These are phyloP conservation scores for Cryptus viduatorius DNA, from an alignment of 2,888 invertebrate species.

Conservation along the genomic window DNA sequence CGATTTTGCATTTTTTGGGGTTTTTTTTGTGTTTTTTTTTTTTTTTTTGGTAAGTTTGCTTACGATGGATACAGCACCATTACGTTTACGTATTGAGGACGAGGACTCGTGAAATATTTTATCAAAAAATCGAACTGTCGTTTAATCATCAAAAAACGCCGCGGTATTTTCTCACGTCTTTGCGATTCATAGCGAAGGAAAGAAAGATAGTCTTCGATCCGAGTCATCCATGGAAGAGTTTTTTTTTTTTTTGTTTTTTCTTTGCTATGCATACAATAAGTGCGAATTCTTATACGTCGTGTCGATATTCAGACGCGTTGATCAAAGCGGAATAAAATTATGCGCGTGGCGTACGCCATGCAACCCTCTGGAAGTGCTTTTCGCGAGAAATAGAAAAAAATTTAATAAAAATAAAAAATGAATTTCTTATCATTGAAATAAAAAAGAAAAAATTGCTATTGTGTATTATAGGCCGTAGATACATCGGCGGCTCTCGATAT, in stretches of 20 bases:
- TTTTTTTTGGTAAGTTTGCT: slow-evolving; percentile 5
- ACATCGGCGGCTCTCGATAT: not conserved
- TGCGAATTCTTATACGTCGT: not conserved
- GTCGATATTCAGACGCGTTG: not conserved
- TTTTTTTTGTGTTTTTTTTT: slow-evolving; percentile 33
- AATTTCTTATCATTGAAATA: not conserved
- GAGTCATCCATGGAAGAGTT: slow-evolving; percentile 49
- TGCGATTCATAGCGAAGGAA: slow-evolving; percentile 10
- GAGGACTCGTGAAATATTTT: slow-evolving; percentile 42
- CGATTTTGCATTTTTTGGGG: slow-evolving; percentile 32
- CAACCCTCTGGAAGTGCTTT: not conserved
- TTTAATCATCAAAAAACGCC: slow-evolving; percentile 12
- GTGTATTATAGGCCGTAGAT: slow-evolving; percentile 3
- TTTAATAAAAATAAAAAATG: not conserved
- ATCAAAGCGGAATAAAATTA: slow-evolving; percentile 5
- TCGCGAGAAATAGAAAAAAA: not conserved
- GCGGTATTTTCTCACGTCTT: slow-evolving; percentile 16
- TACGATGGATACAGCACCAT: slow-evolving; percentile 52
- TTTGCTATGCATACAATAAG: not conserved
- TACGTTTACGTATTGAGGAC: slow-evolving; percentile 32
- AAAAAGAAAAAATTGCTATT: not conserved
- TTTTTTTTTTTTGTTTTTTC: not conserved
- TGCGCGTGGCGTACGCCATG: not conserved
- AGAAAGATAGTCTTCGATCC: slow-evolving; percentile 26
- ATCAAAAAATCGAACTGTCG: slow-evolving; percentile 67